Evolutionary conservation across 2,797 vertebrate genomes (phyloP), one percentile per base, ranked within the genome.

Genomic region (Caiman crocodilus): DNA sequence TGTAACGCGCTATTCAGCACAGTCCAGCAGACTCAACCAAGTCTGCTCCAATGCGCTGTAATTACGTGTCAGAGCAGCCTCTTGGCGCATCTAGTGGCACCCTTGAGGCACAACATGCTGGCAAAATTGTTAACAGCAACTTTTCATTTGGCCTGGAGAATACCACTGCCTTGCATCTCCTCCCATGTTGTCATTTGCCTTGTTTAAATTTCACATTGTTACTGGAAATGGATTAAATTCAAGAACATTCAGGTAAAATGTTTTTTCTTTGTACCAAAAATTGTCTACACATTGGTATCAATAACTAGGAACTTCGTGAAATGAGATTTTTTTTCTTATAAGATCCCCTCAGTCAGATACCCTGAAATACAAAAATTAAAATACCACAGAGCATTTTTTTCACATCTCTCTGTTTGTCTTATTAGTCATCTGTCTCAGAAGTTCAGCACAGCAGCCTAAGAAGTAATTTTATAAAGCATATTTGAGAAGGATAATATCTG

Each of bases 361-460:
- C 84, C 88, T 59, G 15, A 32, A 88, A 85, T n/a, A 90, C 69
- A 93, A 85, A 14, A 63, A 80, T 67, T 60, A 42, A 93, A 86
- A 87, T 73, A 92, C 82, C 20, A 65, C 11, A n/a, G 32, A 73
- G 20, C 7, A 5, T 92, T 87, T 21, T 87, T 92, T 90, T 83
- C 82, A 89, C 74, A 76, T 77, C 55, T 13, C 7, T n/a, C 14
- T 65, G 35, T 84, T 56, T n/a, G 23, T 32, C 35, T 83, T 75
- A 57, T 78, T 90, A 77, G 74, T 79, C 67, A 87, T 35, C 50
- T 56, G 35, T 67, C 79, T 85, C 1, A 0, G 3, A 80, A 92
- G 35, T 23, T 28, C 14, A 79, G 16, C 25, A 78, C 76, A 94
- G 32, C 56, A 50, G 50, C 25, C 26, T 11, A 18, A 6, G 30